These are phyloP conservation scores for Rugalucina vietnamica DNA, from an alignment of 2,888 invertebrate species.

Conservation along the genomic window DNA sequence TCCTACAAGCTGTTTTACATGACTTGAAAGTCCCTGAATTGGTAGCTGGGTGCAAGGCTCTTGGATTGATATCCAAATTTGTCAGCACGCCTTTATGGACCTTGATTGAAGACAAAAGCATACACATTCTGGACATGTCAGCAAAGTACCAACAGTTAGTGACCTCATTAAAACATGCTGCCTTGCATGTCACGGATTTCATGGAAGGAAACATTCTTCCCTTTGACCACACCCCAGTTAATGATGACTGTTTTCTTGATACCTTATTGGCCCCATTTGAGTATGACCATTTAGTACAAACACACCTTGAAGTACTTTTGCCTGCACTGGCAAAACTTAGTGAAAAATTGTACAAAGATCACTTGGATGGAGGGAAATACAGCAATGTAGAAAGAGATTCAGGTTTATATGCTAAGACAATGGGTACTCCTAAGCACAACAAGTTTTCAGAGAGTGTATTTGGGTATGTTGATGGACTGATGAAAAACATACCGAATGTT, in stretches of 20 bases:
- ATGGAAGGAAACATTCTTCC: background rate
- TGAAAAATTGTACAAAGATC: background rate
- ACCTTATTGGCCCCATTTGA: background rate
- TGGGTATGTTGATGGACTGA: background rate
- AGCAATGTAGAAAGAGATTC: background rate
- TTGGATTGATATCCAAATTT: background rate
- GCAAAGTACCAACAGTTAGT: background rate
- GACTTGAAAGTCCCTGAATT: background rate
- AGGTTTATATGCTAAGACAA: background rate
- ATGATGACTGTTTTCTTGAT: background rate
- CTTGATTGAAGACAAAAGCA: background rate
- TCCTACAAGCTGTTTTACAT: background rate
- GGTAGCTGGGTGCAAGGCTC: conserved; percentile 1
- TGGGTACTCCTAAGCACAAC: background rate
- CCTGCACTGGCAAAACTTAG: background rate
- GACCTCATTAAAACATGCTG: background rate
- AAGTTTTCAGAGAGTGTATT: background rate
- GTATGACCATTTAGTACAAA: background rate
- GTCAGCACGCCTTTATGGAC: background rate
- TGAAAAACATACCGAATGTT: background rate
- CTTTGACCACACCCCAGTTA: background rate
- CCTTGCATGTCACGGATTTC: background rate
- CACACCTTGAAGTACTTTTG: background rate
- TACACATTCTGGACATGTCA: background rate
- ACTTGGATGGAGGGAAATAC: background rate